These are phyloP conservation scores for Ochropacha duplaris DNA, from an alignment of 2,888 invertebrate species.

Conservation along the genomic window DNA sequence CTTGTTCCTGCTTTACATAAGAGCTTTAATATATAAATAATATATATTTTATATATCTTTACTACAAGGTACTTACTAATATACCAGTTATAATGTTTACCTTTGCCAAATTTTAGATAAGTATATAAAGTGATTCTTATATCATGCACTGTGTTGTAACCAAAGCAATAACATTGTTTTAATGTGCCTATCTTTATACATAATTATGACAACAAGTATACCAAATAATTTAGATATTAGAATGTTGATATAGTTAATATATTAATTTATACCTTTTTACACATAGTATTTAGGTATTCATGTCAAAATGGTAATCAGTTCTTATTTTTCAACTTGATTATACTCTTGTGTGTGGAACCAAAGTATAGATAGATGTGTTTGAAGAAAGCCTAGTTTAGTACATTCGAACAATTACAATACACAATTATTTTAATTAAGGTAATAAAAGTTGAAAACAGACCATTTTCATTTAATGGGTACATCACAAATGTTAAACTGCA, in stretches of 20 bases:
- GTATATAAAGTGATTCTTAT: slow-evolving; percentile 70
- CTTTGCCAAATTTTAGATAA: slow-evolving; percentile 78
- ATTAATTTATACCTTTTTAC: slow-evolving; percentile 19
- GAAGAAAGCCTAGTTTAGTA: slow-evolving; percentile 39
- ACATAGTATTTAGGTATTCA: slow-evolving; percentile 1
- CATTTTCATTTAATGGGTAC: slow-evolving; percentile 27
- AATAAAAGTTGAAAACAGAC: slow-evolving; percentile 24
- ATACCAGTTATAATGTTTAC: slow-evolving; percentile 62
- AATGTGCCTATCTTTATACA: slow-evolving; percentile 74
- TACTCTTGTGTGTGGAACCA: slow-evolving; percentile 18
- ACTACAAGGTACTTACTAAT: slow-evolving; percentile 48
- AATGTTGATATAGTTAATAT: slow-evolving; percentile 35
- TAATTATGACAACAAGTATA: slow-evolving; percentile 55
- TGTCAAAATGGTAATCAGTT: slow-evolving; percentile 1
- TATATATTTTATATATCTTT: slow-evolving; percentile 70
- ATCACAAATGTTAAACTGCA: slow-evolving; percentile 50
- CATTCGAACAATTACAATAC: slow-evolving; percentile 56
- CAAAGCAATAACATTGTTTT: slow-evolving; percentile 78
- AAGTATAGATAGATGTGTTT: slow-evolving; percentile 3
- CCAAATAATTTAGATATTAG: slow-evolving; percentile 69
- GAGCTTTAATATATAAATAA: slow-evolving; percentile 57
- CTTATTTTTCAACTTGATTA: not conserved
- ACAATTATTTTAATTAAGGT: slow-evolving; percentile 29
- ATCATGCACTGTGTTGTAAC: slow-evolving; percentile 75
- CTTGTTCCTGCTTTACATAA: slow-evolving; percentile 64